These are phyloP conservation scores for Linepithema humile DNA, from an alignment of 1,140 invertebrate species.

Conservation along the genomic window DNA sequence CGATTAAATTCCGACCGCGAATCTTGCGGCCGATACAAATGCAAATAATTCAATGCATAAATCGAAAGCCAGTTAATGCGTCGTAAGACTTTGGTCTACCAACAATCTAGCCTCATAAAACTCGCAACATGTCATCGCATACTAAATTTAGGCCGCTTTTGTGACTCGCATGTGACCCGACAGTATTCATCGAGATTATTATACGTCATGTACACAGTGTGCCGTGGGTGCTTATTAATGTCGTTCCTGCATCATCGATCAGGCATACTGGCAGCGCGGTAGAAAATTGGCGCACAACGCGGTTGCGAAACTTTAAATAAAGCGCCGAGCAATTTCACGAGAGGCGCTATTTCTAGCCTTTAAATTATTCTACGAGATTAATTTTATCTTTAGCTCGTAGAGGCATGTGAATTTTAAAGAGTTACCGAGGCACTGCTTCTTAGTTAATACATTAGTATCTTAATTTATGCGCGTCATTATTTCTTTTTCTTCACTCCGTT, in stretches of 20 bases:
- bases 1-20: slow-evolving; percentile 36
- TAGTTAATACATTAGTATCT: background rate
- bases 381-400: slow-evolving; percentile 3
- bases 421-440: background rate
- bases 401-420: background rate
- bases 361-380: slow-evolving; percentile 41
- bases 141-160: slow-evolving; percentile 65
- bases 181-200: slow-evolving; percentile 70
- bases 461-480: background rate
- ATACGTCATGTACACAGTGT: slow-evolving; percentile 61
- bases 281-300: slow-evolving; percentile 40
- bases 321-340: slow-evolving; percentile 20
- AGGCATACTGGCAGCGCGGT: slow-evolving; percentile 31
- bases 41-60: slow-evolving; percentile 35
- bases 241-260: slow-evolving; percentile 68
- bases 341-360: slow-evolving; percentile 18
- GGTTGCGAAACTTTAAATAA: slow-evolving; percentile 54
- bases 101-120: slow-evolving; percentile 47
- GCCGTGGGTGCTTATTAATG: slow-evolving; percentile 66
- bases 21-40: slow-evolving; percentile 11
- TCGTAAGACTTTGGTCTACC: slow-evolving; percentile 26
- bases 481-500: no score
- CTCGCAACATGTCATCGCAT: slow-evolving; percentile 57
- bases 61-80: slow-evolving; percentile 32
- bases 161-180: slow-evolving; percentile 68